Conservation (phyloP, 1,140 invertebrate genomes). For the Grapholita molesta region DNA sequence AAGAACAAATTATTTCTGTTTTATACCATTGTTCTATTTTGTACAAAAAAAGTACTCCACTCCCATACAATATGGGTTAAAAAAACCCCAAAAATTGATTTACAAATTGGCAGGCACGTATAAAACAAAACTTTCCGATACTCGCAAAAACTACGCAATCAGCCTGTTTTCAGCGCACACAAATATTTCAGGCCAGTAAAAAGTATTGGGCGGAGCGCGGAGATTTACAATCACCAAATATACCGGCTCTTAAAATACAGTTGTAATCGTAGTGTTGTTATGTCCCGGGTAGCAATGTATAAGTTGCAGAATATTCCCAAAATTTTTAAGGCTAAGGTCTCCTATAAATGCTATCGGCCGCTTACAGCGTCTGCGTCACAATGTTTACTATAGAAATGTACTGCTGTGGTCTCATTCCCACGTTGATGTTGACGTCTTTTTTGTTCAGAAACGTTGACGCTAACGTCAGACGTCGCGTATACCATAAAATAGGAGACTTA, state of each 20-base stretch:
- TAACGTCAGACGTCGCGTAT: too few species aligned
- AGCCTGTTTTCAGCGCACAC: background rate
- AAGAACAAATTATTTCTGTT: too few species aligned
- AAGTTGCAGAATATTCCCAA: background rate
- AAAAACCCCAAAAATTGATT: background rate
- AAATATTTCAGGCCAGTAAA: background rate
- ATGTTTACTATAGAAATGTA: too few species aligned
- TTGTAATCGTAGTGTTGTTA: background rate
- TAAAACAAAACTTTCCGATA: background rate
- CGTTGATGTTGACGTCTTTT: too few species aligned
- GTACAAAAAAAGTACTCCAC: too few species aligned
- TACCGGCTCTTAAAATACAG: background rate
- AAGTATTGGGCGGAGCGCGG: background rate
- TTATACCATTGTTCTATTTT: too few species aligned
- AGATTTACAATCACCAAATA: constrained; percentile 1
- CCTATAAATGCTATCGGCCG: too few species aligned
- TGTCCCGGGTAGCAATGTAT: background rate
- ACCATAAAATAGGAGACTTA: too few species aligned
- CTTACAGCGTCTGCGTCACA: too few species aligned
- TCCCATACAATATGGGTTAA: too few species aligned
- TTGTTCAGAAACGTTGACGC: too few species aligned
- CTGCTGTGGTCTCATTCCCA: too few species aligned
- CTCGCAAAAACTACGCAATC: background rate
- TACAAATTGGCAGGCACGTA: background rate
- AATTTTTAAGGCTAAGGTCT: background rate